phyloP scores from a whole-genome alignment of 2,888 invertebrate genomes.

The Bembecia ichneumoniformis region DNA sequence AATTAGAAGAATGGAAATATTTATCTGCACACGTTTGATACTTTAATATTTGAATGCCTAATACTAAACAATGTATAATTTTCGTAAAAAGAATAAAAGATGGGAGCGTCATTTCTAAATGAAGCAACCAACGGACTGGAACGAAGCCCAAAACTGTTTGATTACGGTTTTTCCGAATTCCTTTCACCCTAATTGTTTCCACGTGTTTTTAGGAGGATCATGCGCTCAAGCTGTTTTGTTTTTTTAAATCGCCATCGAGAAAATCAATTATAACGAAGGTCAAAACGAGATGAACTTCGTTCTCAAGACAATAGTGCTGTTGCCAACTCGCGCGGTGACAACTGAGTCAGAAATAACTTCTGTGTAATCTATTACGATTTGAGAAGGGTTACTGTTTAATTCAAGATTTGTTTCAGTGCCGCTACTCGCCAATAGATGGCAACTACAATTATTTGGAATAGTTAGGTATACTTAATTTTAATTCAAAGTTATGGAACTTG shows the following conservation, averaged over 20 bases:
- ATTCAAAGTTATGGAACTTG: no score
- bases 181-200: no score
- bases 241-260: no score
- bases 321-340: constrained; percentile 58
- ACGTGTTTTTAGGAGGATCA: no score
- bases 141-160: constrained; percentile 14
- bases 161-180: not conserved
- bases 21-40: no score
- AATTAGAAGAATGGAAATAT: no score
- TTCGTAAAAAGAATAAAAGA: no score
- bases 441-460: constrained; percentile 2
- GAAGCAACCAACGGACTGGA: constrained; percentile 16
- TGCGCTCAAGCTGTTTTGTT: no score
- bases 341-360: constrained; percentile 48
- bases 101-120: constrained; percentile 9
- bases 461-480: no score
- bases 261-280: not conserved
- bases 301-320: constrained; percentile 37
- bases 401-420: constrained; percentile 20
- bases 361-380: constrained; percentile 21
- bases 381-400: constrained; percentile 12
- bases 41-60: no score
- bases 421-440: constrained; percentile 57
- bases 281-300: constrained; percentile 47
- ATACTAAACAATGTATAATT: no score